Evolutionary conservation across 2,888 invertebrate species (phyloP), one percentile per base, ranked within the genome.

Genomic region (Scotopteryx bipunctaria): DNA sequence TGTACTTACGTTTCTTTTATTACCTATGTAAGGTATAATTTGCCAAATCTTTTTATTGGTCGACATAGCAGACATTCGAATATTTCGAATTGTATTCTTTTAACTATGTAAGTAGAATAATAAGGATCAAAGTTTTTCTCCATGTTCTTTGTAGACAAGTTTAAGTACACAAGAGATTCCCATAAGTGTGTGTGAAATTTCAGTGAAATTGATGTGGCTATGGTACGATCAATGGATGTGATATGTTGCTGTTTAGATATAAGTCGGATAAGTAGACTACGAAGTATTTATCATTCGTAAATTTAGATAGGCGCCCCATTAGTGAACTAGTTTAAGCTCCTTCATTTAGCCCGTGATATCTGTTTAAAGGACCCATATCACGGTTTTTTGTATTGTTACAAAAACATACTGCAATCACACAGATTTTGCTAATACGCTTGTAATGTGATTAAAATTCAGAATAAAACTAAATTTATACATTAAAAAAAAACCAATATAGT

Each of bases 251-350:
- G 75, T 73, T 71, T 84, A 86, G 77, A 64, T 51, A 63, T 85
- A 86, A 83, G 81, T 76, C 68, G 76, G 76, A 71, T 76, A 58
- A 60, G 60, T 63, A 85, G 82, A 66, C 66, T 71, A 87, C 76
- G 84, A 75, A 82, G 78, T 89, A 89, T 89, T 89, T 89, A 89
- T 89, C 88, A 81, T 82, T 75, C 68, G 79, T 83, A 83, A 79
- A 75, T 69, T 69, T 87, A 87, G 84, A 83, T 87, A 86, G 86
- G 81, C 67, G 74, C 77, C 82, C 51, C 78, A 71, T 83, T n/a
- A 81, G 79, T 54, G 47, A 53, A 68, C 67, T 73, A 79, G 78
- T 67, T 72, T 84, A 83, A 80, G 68, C 67, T 71, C 73, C 64
- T 83, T 75, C 76, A 79, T 81, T 76, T 81, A 83, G 74, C 71